Evolutionary conservation across 2,888 invertebrate species (phyloP), one percentile per base, ranked within the genome.

Genomic region (Chalcosyrphus nemorum): DNA sequence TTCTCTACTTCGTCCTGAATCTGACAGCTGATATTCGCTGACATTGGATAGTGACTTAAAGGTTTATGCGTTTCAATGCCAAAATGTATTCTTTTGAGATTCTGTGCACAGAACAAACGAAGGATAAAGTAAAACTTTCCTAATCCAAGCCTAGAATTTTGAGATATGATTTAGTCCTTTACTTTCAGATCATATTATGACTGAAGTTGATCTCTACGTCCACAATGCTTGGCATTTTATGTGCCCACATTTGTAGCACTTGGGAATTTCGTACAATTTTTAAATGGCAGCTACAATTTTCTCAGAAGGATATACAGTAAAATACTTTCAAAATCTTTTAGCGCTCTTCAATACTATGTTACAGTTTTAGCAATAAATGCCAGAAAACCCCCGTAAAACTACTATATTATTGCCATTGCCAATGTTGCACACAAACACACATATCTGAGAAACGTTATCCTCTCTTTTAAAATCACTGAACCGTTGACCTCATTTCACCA

Each of bases 401-500:
- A 50, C 17, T 32, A 47, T 35, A 50, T 35, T 45, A 54, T 56
- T 66, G 38, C 13, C 66, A 59, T 50, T 66, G n/a, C n/a, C 50
- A 7, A 21, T 43, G 35, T 13, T 21, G 21, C 2, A 9, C 45
- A 56, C 29, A 32, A 43, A 21, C 27, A 47, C 35, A 21, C 5
- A 43, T 43, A 1, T 13, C 4, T 50, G 47, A 66, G 38, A 66
- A 75, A 66, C 27, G 59, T 65, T 66, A 54, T 61, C 54, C 35
- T 29, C 72, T 52, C 45, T 29, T 70, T 21, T 41, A 68, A 61
- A 82, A 68, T 63, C 54, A 82, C 56, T 68, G 50, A 77, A 72
- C 59, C 63, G 63, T 74, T 82, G 78, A 77, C 82, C 77, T 52
- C 72, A 63, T 61, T 82, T 82, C 43, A n/a, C 56, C 54, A 72